A percentile compares a stretch with the other conserved stretches of the same genome.
Conservation (phyloP, 2,888 invertebrate genomes). For the Eurytoma adleriae region DNA sequence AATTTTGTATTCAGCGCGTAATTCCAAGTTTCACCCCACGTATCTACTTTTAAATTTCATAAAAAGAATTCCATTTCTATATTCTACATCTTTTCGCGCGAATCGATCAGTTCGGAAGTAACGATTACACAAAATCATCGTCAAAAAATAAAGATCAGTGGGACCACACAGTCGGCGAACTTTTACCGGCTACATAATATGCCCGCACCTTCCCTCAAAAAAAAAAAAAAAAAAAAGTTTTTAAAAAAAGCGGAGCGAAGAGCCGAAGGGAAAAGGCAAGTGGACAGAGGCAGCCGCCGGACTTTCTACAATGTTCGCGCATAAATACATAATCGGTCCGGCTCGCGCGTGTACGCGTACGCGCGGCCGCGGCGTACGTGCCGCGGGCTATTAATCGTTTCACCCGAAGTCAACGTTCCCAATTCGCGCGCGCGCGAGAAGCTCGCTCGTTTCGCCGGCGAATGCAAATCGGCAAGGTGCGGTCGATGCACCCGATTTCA, state of each 20-base stretch:
- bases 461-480: slow-evolving; percentile 23
- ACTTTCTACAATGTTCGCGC: slow-evolving; percentile 13
- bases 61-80: too few relatives aligned
- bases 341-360: neutral
- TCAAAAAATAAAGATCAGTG: too few relatives aligned
- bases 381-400: slow-evolving; percentile 20
- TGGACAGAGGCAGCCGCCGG: neutral
- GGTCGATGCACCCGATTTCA: slow-evolving; percentile 54
- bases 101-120: too few relatives aligned
- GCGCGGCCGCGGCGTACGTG: neutral
- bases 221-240: neutral
- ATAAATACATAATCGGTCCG: neutral
- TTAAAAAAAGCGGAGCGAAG: neutral
- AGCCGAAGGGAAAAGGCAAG: neutral
- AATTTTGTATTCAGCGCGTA: too few relatives aligned
- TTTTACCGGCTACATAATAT: slow-evolving; percentile 8
- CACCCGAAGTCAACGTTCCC: slow-evolving; percentile 38
- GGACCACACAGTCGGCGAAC: neutral
- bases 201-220: neutral
- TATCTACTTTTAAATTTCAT: too few relatives aligned
- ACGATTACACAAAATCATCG: too few relatives aligned
- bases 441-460: neutral
- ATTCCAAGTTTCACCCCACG: too few relatives aligned
- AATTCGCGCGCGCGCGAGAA: slow-evolving; percentile 16
- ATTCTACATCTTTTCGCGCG: too few relatives aligned